Percentiles rank a stretch among this genome's conserved stretches.
Evolutionary conservation across 2,888 invertebrate genomes (phyloP).

Genomic region (Acholoe squamosa): DNA sequence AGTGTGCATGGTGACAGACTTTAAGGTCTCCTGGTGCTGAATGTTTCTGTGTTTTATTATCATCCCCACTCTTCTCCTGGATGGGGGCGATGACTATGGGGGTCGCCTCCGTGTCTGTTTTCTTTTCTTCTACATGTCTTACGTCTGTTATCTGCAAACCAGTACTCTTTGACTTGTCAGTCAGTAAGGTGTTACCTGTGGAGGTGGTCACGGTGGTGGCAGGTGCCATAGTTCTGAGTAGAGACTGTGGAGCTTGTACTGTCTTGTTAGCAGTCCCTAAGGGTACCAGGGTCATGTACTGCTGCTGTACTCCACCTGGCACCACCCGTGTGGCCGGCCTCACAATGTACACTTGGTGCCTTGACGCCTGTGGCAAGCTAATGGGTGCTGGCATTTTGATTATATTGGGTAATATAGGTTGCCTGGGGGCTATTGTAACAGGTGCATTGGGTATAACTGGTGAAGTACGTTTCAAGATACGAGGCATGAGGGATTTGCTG

Average conservation of each 20-base stretch:
- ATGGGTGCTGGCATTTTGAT: background rate
- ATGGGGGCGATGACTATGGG: slow-evolving; percentile 47
- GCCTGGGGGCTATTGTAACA: background rate
- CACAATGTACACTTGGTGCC: background rate
- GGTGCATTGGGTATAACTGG: background rate
- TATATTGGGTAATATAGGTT: background rate
- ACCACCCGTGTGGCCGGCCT: background rate
- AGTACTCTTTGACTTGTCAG: background rate
- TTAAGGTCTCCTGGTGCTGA: background rate
- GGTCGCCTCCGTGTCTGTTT: background rate
- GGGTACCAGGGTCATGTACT: background rate
- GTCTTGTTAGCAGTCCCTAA: background rate
- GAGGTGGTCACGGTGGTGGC: too few species aligned
- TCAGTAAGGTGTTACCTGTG: background rate
- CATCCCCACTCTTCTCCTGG: background rate
- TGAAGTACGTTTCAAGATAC: background rate
- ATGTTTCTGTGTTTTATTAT: background rate
- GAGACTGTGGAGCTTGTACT: too few species aligned
- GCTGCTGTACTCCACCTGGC: background rate
- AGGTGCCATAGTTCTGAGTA: too few species aligned
- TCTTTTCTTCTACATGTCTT: background rate
- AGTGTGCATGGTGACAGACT: slow-evolving; percentile 1
- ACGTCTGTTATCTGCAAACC: background rate
- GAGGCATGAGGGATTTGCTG: background rate
- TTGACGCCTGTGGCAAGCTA: background rate